phyloP scores from a whole-genome alignment of 2,888 invertebrate genomes.

The Stenoptilia bipunctidactyla region DNA sequence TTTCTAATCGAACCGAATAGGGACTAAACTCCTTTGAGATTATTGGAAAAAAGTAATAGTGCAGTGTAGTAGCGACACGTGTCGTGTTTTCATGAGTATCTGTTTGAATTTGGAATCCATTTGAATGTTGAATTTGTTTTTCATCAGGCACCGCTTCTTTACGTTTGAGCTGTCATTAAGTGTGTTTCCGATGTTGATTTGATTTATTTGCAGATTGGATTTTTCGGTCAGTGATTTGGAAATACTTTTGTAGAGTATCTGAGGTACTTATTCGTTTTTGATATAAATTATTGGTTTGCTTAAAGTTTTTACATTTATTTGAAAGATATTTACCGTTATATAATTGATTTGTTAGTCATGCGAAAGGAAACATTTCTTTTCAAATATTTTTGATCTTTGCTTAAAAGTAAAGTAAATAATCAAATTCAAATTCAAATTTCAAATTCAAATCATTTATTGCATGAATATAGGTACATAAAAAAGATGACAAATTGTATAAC shows the following conservation, averaged over 20 bases:
- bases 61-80: constrained; percentile 43
- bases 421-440: no score
- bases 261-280: background rate
- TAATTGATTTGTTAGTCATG: no score
- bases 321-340: no score
- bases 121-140: constrained; percentile 60
- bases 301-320: no score
- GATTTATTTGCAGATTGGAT: constrained; percentile 55
- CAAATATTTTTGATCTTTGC: no score
- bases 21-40: constrained; percentile 1
- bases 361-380: no score
- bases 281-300: background rate
- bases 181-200: constrained; percentile 37
- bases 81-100: constrained; percentile 62
- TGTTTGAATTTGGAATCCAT: constrained; percentile 60
- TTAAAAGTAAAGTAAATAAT: no score
- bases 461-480: no score
- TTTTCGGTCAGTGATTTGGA: constrained; percentile 37
- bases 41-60: constrained; percentile 15
- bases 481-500: no score
- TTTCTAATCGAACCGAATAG: constrained; percentile 4
- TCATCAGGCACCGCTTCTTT: constrained; percentile 55
- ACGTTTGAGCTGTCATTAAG: constrained; percentile 55
- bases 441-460: no score
- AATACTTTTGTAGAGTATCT: background rate